Evolutionary conservation across 1,140 invertebrate species (phyloP).

Genomic region (Colletes latitarsis): DNA sequence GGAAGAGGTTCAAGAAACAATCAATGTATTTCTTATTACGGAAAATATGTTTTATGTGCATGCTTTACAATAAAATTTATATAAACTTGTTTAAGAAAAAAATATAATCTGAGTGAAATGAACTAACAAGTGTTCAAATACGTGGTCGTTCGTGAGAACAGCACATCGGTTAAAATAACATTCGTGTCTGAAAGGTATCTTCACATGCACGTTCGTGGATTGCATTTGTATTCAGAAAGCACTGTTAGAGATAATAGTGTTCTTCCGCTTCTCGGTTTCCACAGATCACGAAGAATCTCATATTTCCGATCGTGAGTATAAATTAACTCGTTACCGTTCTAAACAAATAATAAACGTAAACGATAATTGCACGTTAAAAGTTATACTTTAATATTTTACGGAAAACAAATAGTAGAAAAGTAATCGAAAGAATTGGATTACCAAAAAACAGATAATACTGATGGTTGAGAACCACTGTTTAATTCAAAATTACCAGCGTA

Average conservation of each 20-base stretch:
- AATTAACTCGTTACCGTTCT: neutral
- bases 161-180: conserved; percentile 1
- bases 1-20: neutral
- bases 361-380: neutral
- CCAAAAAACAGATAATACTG: neutral
- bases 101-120: neutral
- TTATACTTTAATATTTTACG: neutral
- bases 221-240: conserved; percentile 40
- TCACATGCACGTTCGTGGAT: neutral
- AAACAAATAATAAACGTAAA: neutral
- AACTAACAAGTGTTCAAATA: neutral
- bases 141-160: neutral
- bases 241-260: conserved; percentile 30
- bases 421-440: neutral
- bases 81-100: neutral
- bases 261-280: conserved; percentile 38
- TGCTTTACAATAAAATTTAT: neutral
- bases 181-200: conserved; percentile 1
- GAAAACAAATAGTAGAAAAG: neutral
- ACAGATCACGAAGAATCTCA: conserved; percentile 13
- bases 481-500: neutral
- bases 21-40: neutral
- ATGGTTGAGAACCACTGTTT: conserved; percentile 26
- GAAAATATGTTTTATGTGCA: neutral
- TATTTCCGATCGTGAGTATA: conserved; percentile 1